Evolutionary conservation across 2,113 vertebrate genomes (phyloP), one percentile per base, ranked within the genome.

Genomic region (Rhinolophus ferrumequinum): DNA sequence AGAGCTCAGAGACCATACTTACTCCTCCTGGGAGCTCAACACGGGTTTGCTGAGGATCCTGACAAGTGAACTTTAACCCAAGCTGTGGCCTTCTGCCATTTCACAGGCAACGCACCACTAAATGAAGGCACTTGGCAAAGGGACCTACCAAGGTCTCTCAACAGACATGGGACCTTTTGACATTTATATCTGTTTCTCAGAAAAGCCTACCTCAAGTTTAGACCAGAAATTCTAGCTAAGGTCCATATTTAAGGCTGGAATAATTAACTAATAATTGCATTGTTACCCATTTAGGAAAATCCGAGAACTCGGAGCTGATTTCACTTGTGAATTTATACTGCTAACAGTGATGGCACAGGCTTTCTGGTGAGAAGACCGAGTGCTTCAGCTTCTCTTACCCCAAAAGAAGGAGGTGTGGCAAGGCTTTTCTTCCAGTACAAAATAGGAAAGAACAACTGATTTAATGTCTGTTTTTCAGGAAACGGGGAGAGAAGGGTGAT

Each of bases 401-500:
- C 33, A 72, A 62, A 38, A 50, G 2, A 50, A 2, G 12, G 33
- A 75, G 16, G 41, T 13, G 0, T 28, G 70, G 5, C 0, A 3
- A 79, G 60, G 22, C 38, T 77, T 33, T 87, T 30, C 70, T 30
- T 5, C 14, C 15, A 44, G 26, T 0, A n/a, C 44, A 35, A 82
- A 33, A 52, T 1, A 4, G n/a, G 47, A 21, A 52, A 35, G 21
- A 75, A 41, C n/a, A 9, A 19, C 0, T 0, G 52, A 56, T 6
- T 30, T 3, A n/a, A 1, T 2, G 4, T 9, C 14, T n/a, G n/a
- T 30, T 16, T 41, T 62, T 33, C 50, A 1, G 62, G 52, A 76
- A 50, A 8, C 4, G 7, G 0, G 8, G 5, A 44, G 56, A 38
- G 38, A 35, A 67, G 41, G 28, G 52, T 11, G 52, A 58, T 0